Base-by-base conservation (phyloP, 2,888 invertebrate genomes). In the Hypomecis atomaria region DNA sequence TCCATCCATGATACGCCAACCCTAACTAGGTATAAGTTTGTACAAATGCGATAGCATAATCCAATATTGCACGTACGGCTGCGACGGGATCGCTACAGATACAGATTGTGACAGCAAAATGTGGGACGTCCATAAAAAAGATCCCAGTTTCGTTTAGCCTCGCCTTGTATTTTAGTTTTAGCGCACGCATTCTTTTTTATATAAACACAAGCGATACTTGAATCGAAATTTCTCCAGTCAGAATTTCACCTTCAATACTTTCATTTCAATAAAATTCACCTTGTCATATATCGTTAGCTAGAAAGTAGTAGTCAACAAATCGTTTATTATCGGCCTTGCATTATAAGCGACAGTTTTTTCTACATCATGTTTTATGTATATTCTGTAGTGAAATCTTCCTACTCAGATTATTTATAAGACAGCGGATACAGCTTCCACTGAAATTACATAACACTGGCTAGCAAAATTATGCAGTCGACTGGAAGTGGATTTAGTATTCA, bases 401-500 rank as follows among this genome's bases (percentile, higher is more conserved):
- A 43, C 38, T 23, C 59, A 49, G 47, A 50, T 37, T 50, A 38
- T 50, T 37, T 42, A 40, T n/a, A 33, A 10, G 23, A 52, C 23
- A 52, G 6, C 10, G 34, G 34, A 45, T 62, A 57, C 62, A 62
- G 58, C n/a, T 40, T 62, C 57, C 42, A 66, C 60, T 47, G 49
- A 38, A 55, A 69, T 66, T 59, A 58, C 56, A 60, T 56, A 64
- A 62, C 61, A 57, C 52, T 63, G 43, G 58, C 52, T 70, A 67
- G 54, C 66, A 61, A 56, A 65, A 64, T 61, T 67, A 68, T 60
- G 67, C 64, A 62, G 67, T 13, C 55, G 43, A 50, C 59, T 49
- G 43, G 52, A 68, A 62, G 56, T 48, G 58, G 36, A 67, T 71
- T 23, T 70, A 71, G 64, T 65, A 71, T 74, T 68, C 72, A 65